phyloP scores from a whole-genome alignment of 2,888 invertebrate species.

The Fragum whitleyi region DNA sequence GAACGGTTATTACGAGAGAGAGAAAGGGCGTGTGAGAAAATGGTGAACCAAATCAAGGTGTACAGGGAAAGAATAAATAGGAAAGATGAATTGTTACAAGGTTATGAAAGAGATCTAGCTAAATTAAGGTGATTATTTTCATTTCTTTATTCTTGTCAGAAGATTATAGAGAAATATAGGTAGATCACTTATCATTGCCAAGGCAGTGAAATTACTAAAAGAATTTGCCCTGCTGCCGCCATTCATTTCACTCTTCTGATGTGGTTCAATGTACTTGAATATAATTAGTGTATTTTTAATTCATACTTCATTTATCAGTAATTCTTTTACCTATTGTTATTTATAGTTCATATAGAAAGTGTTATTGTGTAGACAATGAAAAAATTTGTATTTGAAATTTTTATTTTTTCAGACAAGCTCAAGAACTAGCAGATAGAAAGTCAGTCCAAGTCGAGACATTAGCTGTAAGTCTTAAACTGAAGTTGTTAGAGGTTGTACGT shows the following conservation, averaged over 20 bases:
- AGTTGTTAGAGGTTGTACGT: conserved; percentile 1
- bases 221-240: no score
- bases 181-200: no score
- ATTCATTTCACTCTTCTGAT: no score
- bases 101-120: conserved; percentile 84
- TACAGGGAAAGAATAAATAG: conserved; percentile 80
- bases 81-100: conserved; percentile 84
- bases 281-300: conserved; percentile 13
- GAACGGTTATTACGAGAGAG: conserved; percentile 78
- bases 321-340: no score
- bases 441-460: conserved; percentile 79
- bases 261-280: no score
- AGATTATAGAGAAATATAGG: background rate
- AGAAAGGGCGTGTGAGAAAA: conserved; percentile 76
- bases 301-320: no score
- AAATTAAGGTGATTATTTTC: conserved; percentile 78
- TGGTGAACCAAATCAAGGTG: conserved; percentile 78
- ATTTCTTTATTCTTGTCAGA: background rate
- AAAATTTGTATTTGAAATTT: background rate
- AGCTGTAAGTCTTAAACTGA: conserved; percentile 71
- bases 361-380: no score
- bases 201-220: no score
- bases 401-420: conserved; percentile 80
- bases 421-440: conserved; percentile 80
- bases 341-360: no score